A percentile compares a stretch with the other conserved stretches of the same genome.
These are phyloP conservation scores for Muntiacus reevesi DNA, from an alignment of 2,113 vertebrate species.

Conservation along the genomic window DNA sequence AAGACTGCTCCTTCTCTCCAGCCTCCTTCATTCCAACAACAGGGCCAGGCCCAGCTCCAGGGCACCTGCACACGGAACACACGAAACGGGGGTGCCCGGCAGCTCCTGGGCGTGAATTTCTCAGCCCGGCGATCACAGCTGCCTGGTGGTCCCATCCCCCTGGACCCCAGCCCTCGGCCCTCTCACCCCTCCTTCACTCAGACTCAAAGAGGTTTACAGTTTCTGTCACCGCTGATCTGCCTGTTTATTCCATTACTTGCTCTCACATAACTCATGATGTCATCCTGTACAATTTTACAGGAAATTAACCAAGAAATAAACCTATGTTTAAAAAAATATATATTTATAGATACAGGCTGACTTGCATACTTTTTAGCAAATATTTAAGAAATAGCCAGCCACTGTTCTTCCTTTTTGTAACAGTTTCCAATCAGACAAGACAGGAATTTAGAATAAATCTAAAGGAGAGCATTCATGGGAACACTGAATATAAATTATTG, in stretches of 20 bases:
- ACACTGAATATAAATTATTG: neutral
- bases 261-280: neutral
- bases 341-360: neutral
- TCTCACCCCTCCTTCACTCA: neutral
- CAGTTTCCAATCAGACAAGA: neutral
- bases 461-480: neutral
- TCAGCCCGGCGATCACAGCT: rapidly evolving
- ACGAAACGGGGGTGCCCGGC: rapidly evolving
- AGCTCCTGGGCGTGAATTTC: rapidly evolving
- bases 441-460: neutral
- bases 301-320: constrained; percentile 47
- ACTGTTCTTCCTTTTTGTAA: constrained; percentile 1
- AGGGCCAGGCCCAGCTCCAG: neutral
- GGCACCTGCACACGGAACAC: no score
- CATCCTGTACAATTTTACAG: neutral
- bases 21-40: neutral
- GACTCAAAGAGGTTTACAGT: neutral
- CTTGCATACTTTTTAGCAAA: constrained; percentile 31
- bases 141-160: rapidly evolving
- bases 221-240: neutral
- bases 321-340: neutral
- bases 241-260: neutral
- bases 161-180: neutral
- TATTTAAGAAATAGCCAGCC: neutral
- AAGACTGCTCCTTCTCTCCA: neutral